A percentile compares a stretch with the other conserved stretches of the same genome.
phyloP scores from a whole-genome alignment of 2,888 invertebrate species.

The Epistrophe grossulariae region DNA sequence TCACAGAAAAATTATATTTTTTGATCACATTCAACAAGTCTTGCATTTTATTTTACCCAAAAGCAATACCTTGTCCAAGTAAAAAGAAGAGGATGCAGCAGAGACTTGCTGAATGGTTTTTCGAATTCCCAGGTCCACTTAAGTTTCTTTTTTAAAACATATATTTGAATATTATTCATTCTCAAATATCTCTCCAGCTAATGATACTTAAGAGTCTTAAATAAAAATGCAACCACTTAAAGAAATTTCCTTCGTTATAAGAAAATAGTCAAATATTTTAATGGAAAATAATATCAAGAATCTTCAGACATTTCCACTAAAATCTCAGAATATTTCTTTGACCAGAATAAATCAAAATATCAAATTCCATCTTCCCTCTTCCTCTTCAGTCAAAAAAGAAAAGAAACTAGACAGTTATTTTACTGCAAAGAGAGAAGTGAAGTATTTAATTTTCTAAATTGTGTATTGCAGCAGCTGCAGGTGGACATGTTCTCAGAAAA shows the following conservation, averaged over 20 bases:
- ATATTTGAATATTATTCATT: no score
- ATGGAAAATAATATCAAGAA: neutral
- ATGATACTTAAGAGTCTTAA: neutral
- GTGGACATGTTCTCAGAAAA: slow-evolving; percentile 63
- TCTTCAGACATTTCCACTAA: neutral
- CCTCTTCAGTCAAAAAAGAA: neutral
- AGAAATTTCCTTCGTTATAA: neutral
- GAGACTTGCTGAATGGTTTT: no score
- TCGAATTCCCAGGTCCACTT: no score
- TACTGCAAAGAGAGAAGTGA: slow-evolving; percentile 26
- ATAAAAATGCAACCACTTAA: neutral
- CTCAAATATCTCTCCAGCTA: neutral
- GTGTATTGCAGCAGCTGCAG: slow-evolving; percentile 50
- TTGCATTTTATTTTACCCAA: no score
- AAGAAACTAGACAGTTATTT: slow-evolving; percentile 50
- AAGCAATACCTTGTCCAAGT: no score
- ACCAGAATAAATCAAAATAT: slow-evolving; percentile 59
- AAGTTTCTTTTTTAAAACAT: no score
- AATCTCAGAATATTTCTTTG: slow-evolving; percentile 27
- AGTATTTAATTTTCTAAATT: slow-evolving; percentile 75
- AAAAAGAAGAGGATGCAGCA: no score
- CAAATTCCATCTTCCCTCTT: neutral
- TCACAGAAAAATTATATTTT: no score
- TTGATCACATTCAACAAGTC: no score
- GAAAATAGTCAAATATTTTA: neutral